These are phyloP conservation scores for Beroe forskalii DNA, from an alignment of 37 sponge, comb jelly and placozoan genomes.

Conservation along the genomic window DNA sequence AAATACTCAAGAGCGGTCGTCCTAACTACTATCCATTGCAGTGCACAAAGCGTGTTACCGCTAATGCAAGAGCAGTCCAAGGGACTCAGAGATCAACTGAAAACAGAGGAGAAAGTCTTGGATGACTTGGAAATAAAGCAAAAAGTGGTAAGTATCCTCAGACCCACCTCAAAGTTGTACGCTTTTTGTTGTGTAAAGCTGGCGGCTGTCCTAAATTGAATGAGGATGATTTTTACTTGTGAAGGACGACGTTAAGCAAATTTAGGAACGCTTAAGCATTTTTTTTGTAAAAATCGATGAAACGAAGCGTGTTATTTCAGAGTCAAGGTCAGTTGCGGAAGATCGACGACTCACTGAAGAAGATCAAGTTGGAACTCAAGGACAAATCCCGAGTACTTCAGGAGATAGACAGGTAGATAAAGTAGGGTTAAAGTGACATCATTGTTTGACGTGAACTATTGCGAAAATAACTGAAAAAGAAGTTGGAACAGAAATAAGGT, in stretches of 20 bases:
- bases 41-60: background rate
- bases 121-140: constrained; percentile 45
- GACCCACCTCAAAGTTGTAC: background rate
- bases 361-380: background rate
- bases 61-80: constrained; percentile 16
- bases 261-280: background rate
- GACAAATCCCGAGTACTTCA: background rate
- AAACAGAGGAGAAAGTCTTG: constrained; percentile 3
- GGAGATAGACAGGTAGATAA: constrained; percentile 49
- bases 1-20: no score
- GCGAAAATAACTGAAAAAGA: no score
- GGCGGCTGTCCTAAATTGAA: no score
- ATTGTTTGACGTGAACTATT: no score
- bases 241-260: no score
- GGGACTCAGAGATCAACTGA: background rate
- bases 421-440: no score
- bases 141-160: constrained; percentile 27
- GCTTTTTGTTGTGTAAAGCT: background rate
- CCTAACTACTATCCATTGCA: no score
- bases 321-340: background rate
- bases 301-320: no score
- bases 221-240: no score
- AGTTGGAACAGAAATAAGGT: no score
- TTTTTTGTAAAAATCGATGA: no score
- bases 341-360: constrained; percentile 25